Conservation (phyloP, 2,797 vertebrate species). For the Falco peregrinus region DNA sequence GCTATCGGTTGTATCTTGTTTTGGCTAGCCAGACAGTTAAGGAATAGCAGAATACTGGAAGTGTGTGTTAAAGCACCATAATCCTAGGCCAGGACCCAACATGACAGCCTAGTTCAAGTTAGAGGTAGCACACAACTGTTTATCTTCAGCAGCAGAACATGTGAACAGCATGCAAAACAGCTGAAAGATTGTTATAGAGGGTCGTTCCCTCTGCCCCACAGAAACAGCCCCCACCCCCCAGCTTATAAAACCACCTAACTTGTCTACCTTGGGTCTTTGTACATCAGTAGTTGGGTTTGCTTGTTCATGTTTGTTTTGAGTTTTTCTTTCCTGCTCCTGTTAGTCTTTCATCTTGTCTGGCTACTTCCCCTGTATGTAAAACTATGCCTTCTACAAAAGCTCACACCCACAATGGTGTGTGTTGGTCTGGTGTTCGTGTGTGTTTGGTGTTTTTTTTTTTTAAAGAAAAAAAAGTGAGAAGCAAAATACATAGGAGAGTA, state of each 20-base stretch:
- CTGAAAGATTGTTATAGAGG: neutral
- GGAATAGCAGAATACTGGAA: neutral
- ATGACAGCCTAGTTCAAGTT: neutral
- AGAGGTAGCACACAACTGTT: rapidly evolving
- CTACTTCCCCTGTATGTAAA: neutral
- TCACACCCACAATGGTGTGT: neutral
- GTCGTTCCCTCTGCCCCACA: neutral
- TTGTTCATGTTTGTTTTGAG: neutral
- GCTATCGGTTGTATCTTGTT: neutral
- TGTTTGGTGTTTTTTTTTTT: neutral
- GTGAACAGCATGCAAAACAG: neutral
- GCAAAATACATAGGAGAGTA: neutral
- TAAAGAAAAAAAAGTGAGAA: neutral
- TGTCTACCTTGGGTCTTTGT: neutral
- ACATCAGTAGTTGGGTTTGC: neutral
- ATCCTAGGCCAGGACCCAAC: neutral
- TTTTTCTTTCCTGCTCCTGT: rapidly evolving
- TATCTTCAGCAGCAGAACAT: neutral
- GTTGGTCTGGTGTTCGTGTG: neutral
- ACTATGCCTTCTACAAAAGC: neutral
- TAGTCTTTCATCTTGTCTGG: neutral
- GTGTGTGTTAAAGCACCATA: neutral
- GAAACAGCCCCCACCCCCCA: too few relatives aligned
- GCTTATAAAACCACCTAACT: neutral
- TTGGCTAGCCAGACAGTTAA: neutral